phyloP scores from a whole-genome alignment of 2,113 vertebrate species.

The Ceyx melanurus region DNA sequence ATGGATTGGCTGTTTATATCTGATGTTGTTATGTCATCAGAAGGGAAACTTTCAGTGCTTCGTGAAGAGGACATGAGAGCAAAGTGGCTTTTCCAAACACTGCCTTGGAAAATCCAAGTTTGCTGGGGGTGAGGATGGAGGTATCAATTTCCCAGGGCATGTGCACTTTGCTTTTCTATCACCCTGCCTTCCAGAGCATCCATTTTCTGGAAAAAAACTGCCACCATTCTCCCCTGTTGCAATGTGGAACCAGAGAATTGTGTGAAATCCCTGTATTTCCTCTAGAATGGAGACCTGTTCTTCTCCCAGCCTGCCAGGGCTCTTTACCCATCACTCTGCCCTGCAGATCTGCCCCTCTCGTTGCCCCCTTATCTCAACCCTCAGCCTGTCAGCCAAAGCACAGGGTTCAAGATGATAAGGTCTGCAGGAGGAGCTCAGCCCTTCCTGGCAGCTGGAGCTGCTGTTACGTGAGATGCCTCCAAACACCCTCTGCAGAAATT shows the following conservation, averaged over 20 bases:
- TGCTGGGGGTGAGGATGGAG: not conserved
- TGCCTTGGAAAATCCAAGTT: not conserved
- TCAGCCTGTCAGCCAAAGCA: not conserved
- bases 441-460: not conserved
- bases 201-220: not conserved
- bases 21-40: accelerated
- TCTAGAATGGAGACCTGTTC: not conserved
- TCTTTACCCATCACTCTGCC: not conserved
- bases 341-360: not conserved
- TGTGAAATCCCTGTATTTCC: not conserved
- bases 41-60: not conserved
- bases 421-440: not conserved
- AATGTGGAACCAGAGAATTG: not conserved
- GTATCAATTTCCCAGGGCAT: not conserved
- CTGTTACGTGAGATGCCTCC: accelerated
- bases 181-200: not conserved
- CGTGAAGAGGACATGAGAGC: not conserved
- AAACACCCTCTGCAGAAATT: not conserved
- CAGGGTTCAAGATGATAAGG: accelerated
- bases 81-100: accelerated
- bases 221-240: accelerated
- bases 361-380: not conserved
- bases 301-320: not conserved
- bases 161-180: not conserved
- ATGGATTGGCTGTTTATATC: not conserved